Evolutionary conservation across 2,888 invertebrate genomes (phyloP).

Genomic region (Tortrix viridana): DNA sequence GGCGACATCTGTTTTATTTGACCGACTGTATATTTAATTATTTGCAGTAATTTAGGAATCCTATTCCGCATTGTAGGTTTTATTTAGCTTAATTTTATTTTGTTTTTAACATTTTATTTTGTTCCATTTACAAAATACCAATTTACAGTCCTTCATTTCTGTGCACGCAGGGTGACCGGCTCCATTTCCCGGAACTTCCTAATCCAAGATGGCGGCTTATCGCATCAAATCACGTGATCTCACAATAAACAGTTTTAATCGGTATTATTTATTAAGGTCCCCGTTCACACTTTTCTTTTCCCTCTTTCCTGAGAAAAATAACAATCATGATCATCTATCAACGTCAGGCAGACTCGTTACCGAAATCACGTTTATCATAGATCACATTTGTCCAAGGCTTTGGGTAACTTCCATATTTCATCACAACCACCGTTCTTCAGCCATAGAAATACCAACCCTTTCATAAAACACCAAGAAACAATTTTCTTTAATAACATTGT

Average conservation of each 20-base stretch:
- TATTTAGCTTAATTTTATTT: too few relatives aligned
- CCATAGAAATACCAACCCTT: constrained; percentile 49
- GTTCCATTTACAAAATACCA: constrained; percentile 27
- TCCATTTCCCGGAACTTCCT: constrained; percentile 62
- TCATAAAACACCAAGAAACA: constrained; percentile 44
- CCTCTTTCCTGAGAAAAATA: constrained; percentile 70
- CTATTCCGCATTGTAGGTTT: too few relatives aligned
- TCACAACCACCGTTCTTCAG: constrained; percentile 42
- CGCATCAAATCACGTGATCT: constrained; percentile 79
- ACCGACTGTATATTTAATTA: too few relatives aligned
- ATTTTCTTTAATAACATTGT: constrained; percentile 46
- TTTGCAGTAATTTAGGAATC: too few relatives aligned
- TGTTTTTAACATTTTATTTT: too few relatives aligned
- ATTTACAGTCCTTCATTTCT: constrained; percentile 66
- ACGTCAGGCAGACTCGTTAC: constrained; percentile 74
- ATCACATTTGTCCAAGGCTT: constrained; percentile 82
- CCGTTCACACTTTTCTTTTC: constrained; percentile 69
- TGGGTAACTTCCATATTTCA: constrained; percentile 52
- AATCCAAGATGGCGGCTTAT: constrained; percentile 57
- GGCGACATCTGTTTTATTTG: too few relatives aligned
- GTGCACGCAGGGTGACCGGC: constrained; percentile 61
- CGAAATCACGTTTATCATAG: constrained; percentile 82
- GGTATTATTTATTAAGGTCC: constrained; percentile 71
- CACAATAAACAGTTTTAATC: constrained; percentile 80
- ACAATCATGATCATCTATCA: constrained; percentile 74